A percentile compares a stretch with the other conserved stretches of the same genome.
Conservation (phyloP, 2,113 vertebrate genomes). For the Panurus biarmicus region DNA sequence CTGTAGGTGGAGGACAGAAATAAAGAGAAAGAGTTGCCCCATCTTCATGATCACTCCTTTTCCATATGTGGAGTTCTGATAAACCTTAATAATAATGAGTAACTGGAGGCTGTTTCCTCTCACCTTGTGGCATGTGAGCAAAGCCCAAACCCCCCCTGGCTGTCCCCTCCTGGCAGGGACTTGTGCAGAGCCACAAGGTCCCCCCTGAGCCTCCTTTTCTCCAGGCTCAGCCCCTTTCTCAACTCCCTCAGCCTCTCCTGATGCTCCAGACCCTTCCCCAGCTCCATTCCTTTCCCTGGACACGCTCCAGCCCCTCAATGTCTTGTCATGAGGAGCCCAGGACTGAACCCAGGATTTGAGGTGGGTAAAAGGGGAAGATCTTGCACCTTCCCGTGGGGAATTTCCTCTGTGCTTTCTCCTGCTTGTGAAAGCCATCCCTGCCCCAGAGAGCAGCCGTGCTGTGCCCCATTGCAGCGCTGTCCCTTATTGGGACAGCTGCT, state of each 20-base stretch:
- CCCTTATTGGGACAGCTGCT: neutral
- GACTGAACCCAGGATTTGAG: neutral
- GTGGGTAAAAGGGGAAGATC: neutral
- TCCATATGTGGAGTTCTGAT: neutral
- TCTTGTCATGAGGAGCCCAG: accelerated
- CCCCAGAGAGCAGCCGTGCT: neutral
- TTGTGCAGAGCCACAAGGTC: neutral
- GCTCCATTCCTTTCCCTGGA: accelerated
- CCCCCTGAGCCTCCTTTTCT: neutral
- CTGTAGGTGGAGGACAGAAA: neutral
- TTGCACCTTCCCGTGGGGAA: neutral
- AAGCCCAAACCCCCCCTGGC: accelerated
- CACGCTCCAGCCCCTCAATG: accelerated
- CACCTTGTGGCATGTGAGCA: neutral
- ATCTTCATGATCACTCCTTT: neutral
- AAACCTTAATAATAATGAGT: neutral
- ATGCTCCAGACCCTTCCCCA: neutral
- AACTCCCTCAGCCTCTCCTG: neutral
- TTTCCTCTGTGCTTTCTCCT: neutral
- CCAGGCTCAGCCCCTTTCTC: neutral
- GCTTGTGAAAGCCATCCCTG: neutral
- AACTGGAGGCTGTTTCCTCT: accelerated
- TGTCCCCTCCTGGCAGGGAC: accelerated
- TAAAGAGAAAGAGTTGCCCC: neutral
- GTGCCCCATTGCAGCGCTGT: neutral